Evolutionary conservation across 2,113 vertebrate species (phyloP).

Genomic region (Motacilla alba): DNA sequence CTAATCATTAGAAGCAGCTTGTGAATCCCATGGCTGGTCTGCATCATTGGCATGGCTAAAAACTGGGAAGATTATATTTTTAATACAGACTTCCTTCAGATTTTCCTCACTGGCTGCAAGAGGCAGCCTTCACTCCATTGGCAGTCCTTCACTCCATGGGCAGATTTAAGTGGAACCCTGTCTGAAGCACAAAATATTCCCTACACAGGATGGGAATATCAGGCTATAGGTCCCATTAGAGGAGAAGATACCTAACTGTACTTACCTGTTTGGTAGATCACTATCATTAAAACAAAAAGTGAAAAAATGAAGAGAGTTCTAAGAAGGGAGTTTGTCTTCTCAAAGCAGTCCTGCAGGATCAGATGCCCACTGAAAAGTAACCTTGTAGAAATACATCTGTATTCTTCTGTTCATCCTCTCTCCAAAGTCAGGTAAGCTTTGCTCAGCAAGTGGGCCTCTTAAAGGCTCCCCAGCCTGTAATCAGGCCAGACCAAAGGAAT

Average conservation of each 20-base stretch:
- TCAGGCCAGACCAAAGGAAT: not conserved
- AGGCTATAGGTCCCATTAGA: not conserved
- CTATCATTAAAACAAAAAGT: not conserved
- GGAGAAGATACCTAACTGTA: not conserved
- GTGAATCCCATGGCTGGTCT: not conserved
- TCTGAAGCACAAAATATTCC: not conserved
- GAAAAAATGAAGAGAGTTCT: not conserved
- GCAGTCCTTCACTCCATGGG: not conserved
- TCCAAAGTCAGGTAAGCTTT: not conserved
- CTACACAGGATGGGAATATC: not conserved
- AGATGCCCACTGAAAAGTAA: not conserved
- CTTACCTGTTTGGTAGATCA: not conserved
- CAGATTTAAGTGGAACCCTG: not conserved
- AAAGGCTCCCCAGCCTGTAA: not conserved
- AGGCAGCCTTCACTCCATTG: not conserved
- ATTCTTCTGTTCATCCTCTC: not conserved
- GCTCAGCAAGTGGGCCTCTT: not conserved
- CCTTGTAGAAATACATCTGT: not conserved
- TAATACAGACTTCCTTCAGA: not conserved
- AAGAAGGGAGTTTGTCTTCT: not conserved
- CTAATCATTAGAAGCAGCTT: not conserved
- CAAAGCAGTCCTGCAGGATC: not conserved
- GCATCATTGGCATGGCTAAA: not conserved
- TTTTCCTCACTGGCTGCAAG: not conserved
- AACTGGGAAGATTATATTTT: not conserved